phyloP scores from a whole-genome alignment of 2,888 invertebrate genomes.

The Sepiola atlantica region DNA sequence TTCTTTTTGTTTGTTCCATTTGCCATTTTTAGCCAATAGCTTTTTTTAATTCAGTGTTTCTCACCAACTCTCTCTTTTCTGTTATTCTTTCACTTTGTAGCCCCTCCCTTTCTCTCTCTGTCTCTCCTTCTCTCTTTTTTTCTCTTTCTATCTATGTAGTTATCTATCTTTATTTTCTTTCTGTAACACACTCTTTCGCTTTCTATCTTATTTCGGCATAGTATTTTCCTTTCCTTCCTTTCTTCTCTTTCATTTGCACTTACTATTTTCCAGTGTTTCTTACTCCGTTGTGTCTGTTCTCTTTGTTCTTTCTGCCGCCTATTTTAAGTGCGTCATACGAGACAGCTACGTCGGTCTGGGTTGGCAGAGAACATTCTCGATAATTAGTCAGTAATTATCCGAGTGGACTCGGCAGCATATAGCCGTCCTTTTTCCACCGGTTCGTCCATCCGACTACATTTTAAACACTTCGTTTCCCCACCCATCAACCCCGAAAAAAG shows the following conservation, averaged over 20 bases:
- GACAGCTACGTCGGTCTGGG: slow-evolving; percentile 12
- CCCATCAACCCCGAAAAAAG: background rate
- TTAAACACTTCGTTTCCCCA: background rate
- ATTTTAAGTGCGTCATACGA: slow-evolving; percentile 32
- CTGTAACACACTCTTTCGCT: no score
- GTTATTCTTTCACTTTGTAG: no score
- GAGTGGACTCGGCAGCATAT: background rate
- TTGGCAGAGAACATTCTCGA: background rate
- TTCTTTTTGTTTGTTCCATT: no score
- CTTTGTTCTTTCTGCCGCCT: background rate
- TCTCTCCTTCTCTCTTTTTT: background rate
- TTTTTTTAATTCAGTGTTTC: background rate
- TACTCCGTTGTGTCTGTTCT: background rate
- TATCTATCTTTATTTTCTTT: no score
- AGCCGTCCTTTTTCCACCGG: background rate
- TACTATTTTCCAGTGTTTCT: background rate
- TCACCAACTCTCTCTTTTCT: background rate
- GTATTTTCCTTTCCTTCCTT: background rate
- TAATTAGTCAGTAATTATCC: slow-evolving; percentile 20
- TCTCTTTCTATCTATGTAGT: no score
- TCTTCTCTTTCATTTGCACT: background rate
- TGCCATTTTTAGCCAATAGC: no score
- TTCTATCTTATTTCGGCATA: no score
- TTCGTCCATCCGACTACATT: background rate
- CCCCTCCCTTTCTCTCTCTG: background rate